Evolutionary conservation across 2,113 vertebrate species (phyloP), one percentile per base, ranked within the genome.

Genomic region (Pedetes capensis): DNA sequence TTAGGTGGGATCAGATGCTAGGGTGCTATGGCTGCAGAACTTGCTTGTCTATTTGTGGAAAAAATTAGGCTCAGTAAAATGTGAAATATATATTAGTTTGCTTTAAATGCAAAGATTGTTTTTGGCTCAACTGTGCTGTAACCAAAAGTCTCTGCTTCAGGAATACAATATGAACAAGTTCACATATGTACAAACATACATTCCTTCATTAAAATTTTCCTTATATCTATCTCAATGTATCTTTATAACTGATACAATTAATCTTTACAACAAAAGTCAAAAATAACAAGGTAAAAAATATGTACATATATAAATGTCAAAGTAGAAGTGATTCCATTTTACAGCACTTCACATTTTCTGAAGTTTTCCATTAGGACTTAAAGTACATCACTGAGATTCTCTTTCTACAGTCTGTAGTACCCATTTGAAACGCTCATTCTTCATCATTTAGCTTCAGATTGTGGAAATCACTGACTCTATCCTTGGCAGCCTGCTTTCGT

Each of bases 381-480:
- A 82, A 99, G 99, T 91, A 99, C 99, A 61, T 99, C 99, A 17
- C 98, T 98, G 95, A 98, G 99, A 98, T 95, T 81, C 99, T 98
- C 96, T 99, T 99, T 95, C 99, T 98, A 32, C 99, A 99, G 92
- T 99, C 99, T n/a, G 98, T 99, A 17, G 99, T 98, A 76, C 99
- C 99, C 25, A 99, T 99, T 49, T 99, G 99, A 78, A 99, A 98
- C 2, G 99, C 99, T 81, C 99, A 98, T 83, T 99, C 99, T 39
- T 99, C 99, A 23, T 99, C 99, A 97, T 99, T 99, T 99, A n/a
- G n/a, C n/a, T n/a, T n/a, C n/a, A n/a, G n/a, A n/a, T n/a, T n/a
- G n/a, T n/a, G n/a, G n/a, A n/a, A n/a, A n/a, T n/a, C n/a, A n/a
- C n/a, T n/a, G n/a, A n/a, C n/a, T n/a, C n/a, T n/a, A n/a, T n/a